Percentiles rank a stretch among this genome's conserved stretches.
Evolutionary conservation across 2,888 invertebrate species (phyloP).

Genomic region (Diadromus collaris): DNA sequence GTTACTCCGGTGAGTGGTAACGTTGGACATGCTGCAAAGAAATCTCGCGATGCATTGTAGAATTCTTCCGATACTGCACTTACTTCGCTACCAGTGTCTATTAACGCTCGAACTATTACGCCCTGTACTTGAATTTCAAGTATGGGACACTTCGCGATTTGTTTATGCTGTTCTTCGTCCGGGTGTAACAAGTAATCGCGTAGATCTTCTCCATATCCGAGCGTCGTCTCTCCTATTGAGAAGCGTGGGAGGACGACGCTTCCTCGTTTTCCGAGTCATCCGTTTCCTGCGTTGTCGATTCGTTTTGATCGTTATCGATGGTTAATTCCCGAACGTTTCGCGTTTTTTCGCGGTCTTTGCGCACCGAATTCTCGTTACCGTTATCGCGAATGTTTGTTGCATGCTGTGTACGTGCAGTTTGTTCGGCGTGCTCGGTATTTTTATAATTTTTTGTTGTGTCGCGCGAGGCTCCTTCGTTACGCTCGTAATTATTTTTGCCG

Average conservation of each 20-base stretch:
- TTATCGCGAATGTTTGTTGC: too few species aligned
- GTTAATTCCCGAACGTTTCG: background rate
- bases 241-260: background rate
- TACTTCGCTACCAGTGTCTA: constrained; percentile 11
- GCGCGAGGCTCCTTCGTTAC: background rate
- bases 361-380: background rate
- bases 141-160: background rate
- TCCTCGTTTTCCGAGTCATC: constrained; percentile 8
- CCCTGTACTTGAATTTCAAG: background rate
- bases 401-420: too few species aligned
- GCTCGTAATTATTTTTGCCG: background rate
- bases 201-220: background rate
- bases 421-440: too few species aligned
- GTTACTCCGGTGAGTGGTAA: background rate
- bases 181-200: background rate
- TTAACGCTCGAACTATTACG: background rate
- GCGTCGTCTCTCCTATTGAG: background rate
- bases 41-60: background rate
- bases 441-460: background rate
- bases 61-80: constrained; percentile 1
- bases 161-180: background rate
- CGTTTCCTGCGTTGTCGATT: background rate
- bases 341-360: background rate
- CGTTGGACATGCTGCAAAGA: background rate
- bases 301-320: background rate